Evolutionary conservation across 2,797 vertebrate species (phyloP), one percentile per base, ranked within the genome.

Genomic region (Euthynnus affinis): DNA sequence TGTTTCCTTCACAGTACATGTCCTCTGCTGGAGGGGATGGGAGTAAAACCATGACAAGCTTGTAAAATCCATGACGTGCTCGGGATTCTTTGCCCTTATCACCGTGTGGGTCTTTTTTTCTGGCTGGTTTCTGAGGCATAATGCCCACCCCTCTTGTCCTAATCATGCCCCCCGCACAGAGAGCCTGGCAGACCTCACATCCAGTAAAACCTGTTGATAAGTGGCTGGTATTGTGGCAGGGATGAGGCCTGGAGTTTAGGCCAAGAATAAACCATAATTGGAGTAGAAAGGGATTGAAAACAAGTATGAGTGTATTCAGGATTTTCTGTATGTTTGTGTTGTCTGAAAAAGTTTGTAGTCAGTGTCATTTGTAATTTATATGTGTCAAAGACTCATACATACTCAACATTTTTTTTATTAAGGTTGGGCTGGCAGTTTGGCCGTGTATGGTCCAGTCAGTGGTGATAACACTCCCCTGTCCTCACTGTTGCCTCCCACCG

Each of bases 201-300:
- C 63, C 83, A 93, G 86, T 76, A 81, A 96, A 96, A 97, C 95
- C 95, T 96, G 94, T 94, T 96, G 96, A 96, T 93, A 95, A 94
- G 88, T 81, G 90, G 82, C 73, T 82, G 81, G 76, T 86, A 80
- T 91, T 94, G 83, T 46, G 92, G 95, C 88, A 72, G 46, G 62
- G 46, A 70, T 70, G 65, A 80, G 56, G 49, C 60, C 25, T 42
- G 3, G 58, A 87, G 76, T 86, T 58, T 44, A 85, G 63, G 74
- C 78, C 68, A 82, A 51, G 56, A 27, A 83, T 51, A 58, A 76
- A 53, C n/a, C 48, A 60, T 72, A 84, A 59, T 20, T 71, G 56
- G 49, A 64, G 56, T 53, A 67, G 32, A 71, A 32, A 74, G 22
- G 34, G 32, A 74, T 76, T 63, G n/a, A 69, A 70, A 82, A 23